Evolutionary conservation across 2,888 invertebrate genomes (phyloP).

Genomic region (Drosophila emarginata): DNA sequence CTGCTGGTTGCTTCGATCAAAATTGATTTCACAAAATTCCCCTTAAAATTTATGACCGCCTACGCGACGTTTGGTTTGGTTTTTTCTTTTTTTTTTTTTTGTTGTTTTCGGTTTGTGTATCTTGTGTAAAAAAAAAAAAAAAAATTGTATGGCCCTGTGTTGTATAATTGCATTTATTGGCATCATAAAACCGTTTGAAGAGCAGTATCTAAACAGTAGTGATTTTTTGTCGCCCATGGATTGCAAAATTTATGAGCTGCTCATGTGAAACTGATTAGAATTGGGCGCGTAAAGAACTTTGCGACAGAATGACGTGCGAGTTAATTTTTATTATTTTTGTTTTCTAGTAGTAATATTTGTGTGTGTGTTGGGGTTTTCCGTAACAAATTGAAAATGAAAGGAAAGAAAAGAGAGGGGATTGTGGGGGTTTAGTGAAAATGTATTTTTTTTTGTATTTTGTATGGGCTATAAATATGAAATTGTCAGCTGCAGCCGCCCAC

Average conservation of each 20-base stretch:
- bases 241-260: constrained; percentile 66
- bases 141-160: constrained; percentile 38
- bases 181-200: constrained; percentile 69
- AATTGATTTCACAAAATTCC: constrained; percentile 72
- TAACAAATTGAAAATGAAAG: constrained; percentile 33
- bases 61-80: constrained; percentile 29
- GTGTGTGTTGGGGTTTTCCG: constrained; percentile 36
- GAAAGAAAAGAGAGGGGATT: neutral
- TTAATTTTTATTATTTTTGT: constrained; percentile 12
- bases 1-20: constrained; percentile 48
- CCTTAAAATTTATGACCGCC: constrained; percentile 67
- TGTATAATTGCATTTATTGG: constrained; percentile 78
- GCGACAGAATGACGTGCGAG: constrained; percentile 42
- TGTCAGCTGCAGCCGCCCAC: constrained; percentile 77
- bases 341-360: neutral
- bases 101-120: constrained; percentile 25
- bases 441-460: too few relatives aligned
- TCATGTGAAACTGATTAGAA: constrained; percentile 73
- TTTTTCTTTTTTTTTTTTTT: constrained; percentile 31
- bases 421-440: neutral
- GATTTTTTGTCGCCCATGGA: constrained; percentile 63
- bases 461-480: constrained; percentile 67
- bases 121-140: constrained; percentile 23
- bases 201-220: constrained; percentile 78
- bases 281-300: constrained; percentile 5